phyloP scores from a whole-genome alignment of 92 coral and sea anemone species.

The Umimayanthus kanabou region DNA sequence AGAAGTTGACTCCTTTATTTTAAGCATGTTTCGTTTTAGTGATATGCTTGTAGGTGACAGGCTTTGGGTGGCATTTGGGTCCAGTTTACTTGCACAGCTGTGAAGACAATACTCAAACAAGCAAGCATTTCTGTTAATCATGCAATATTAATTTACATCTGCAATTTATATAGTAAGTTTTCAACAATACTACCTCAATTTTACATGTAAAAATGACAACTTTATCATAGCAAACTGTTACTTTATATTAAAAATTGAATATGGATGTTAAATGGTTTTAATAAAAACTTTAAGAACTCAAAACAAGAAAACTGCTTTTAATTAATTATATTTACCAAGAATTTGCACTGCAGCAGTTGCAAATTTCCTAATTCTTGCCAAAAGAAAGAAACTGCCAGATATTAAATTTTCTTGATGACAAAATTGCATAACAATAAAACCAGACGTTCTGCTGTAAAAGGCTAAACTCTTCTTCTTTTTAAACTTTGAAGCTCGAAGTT shows the following conservation, averaged over 20 bases:
- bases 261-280: background rate
- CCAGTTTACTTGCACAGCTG: slow-evolving; percentile 26
- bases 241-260: background rate
- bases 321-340: no score
- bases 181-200: background rate
- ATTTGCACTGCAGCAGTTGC: no score
- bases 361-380: no score
- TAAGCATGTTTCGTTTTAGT: background rate
- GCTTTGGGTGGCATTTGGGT: slow-evolving; percentile 24
- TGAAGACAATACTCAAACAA: slow-evolving; percentile 29
- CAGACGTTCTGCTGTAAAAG: no score
- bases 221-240: background rate
- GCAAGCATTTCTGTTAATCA: background rate
- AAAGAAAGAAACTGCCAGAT: no score
- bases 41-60: background rate
- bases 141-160: background rate
- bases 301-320: no score
- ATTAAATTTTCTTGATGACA: no score
- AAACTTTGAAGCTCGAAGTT: no score
- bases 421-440: no score
- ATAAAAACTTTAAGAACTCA: background rate
- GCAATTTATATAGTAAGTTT: background rate
- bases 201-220: background rate
- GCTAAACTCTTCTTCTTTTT: no score
- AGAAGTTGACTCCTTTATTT: background rate